Base-by-base conservation (phyloP, 1,140 invertebrate species). In the Doryteuthis pealeii region DNA sequence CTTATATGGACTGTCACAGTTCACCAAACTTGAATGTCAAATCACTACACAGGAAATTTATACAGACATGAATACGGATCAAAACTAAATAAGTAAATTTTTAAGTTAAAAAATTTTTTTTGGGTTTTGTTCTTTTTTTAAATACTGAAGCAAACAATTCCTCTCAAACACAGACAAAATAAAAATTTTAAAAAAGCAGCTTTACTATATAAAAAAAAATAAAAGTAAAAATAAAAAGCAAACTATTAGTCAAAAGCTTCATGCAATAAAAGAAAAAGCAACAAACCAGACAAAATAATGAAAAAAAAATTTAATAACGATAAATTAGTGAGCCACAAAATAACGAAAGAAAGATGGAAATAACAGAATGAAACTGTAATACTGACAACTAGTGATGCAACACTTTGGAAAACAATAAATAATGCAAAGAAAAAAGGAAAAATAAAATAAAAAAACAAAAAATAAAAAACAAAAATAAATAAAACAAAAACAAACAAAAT, bases 261-360 rank as follows among this genome's bases (percentile, higher is more conserved):
- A 71, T 45, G 43, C 43, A 71, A 45, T 71, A 43, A 45, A 71
- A 71, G 22, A 43, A 71, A 71, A 40, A 71, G 40, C 70, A 71
- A 71, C 33, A 71, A 71, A 71, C 26, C 26, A 45, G 70, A 45
- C 66, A 68, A 68, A 71, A 71, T 18, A 71, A 40, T 22, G 26
- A 71, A 45, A 71, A 45, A 71, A 43, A 71, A 71, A 40, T 71
- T 71, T 71, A 71, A 71, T 71, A 45, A 49, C 70, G 35, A 45
- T 71, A 45, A 49, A 71, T 71, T 45, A 71, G 70, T 71, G 43
- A 49, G 70, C 35, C 43, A 49, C 43, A 49, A 71, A 71, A 71
- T 31, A 71, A 45, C 18, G 22, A 45, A 45, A 49, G 66, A 68
- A 68, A 68, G 22, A 68, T 32, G 31, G 12, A 68, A 68, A 68